A percentile compares a stretch with the other conserved stretches of the same genome.
phyloP scores from a whole-genome alignment of 2,797 vertebrate genomes.

The Galaxias olidus region DNA sequence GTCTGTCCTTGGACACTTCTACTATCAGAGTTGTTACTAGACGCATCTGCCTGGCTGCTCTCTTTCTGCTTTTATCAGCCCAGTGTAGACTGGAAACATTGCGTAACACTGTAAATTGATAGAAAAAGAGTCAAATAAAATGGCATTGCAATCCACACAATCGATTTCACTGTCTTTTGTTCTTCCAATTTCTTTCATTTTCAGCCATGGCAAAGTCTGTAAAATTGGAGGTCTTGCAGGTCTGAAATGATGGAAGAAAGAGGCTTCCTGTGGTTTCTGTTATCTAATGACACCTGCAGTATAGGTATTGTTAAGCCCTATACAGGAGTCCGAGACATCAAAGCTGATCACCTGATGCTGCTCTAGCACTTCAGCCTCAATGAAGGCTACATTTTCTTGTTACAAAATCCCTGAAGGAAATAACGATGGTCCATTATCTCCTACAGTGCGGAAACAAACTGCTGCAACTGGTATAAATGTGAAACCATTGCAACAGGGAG shows the following conservation, averaged over 20 bases:
- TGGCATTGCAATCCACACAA: constrained; percentile 83
- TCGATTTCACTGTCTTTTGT: constrained; percentile 84
- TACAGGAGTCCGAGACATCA: constrained; percentile 61
- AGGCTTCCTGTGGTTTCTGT: constrained; percentile 65
- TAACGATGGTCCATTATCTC: constrained; percentile 51
- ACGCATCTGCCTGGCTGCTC: constrained; percentile 16
- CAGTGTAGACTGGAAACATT: constrained; percentile 64
- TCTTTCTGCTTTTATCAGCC: constrained; percentile 66
- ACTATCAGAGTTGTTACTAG: constrained; percentile 17
- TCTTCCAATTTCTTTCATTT: constrained; percentile 78
- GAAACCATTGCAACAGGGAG: constrained; percentile 14
- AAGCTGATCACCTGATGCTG: constrained; percentile 71
- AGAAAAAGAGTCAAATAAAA: constrained; percentile 83
- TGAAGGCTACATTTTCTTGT: constrained; percentile 42
- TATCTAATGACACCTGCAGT: constrained; percentile 74
- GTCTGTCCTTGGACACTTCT: neutral
- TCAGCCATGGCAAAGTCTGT: constrained; percentile 74
- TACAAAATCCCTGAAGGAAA: constrained; percentile 56
- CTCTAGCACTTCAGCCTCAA: constrained; percentile 51
- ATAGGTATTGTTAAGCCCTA: constrained; percentile 62
- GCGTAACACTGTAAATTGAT: constrained; percentile 73
- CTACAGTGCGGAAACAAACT: too few relatives aligned
- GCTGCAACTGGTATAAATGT: constrained; percentile 31
- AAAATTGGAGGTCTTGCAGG: constrained; percentile 84
- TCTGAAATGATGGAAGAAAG: constrained; percentile 75